Percentiles rank a stretch among this genome's conserved stretches.
Conservation (phyloP, 2,113 vertebrate species). For the Callopanchax toddi region DNA sequence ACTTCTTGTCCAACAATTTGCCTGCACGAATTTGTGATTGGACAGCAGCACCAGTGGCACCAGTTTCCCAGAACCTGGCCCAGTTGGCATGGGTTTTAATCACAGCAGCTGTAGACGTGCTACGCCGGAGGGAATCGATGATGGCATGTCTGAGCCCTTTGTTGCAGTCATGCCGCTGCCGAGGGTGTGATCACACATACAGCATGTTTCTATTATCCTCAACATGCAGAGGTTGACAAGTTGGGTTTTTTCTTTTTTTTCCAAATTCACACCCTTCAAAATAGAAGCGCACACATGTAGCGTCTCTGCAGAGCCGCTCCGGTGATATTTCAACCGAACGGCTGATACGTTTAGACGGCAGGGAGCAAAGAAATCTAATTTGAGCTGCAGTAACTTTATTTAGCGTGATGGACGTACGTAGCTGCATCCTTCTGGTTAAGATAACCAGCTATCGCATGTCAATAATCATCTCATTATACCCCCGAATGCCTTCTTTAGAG, state of each 20-base stretch:
- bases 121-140: slow-evolving; percentile 50
- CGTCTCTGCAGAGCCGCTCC: slow-evolving; percentile 3
- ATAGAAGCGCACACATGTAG: slow-evolving; percentile 2
- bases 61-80: slow-evolving; percentile 14
- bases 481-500: background rate
- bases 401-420: slow-evolving; percentile 41
- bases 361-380: slow-evolving; percentile 37
- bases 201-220: slow-evolving; percentile 22
- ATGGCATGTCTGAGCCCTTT: slow-evolving; percentile 37
- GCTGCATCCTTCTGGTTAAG: slow-evolving; percentile 8
- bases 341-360: slow-evolving; percentile 20
- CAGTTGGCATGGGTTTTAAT: slow-evolving; percentile 45
- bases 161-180: slow-evolving; percentile 25
- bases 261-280: slow-evolving; percentile 36
- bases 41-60: slow-evolving; percentile 5
- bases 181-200: slow-evolving; percentile 53
- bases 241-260: slow-evolving; percentile 31
- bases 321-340: slow-evolving; percentile 35
- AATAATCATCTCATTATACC: slow-evolving; percentile 34
- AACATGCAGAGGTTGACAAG: slow-evolving; percentile 33
- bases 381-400: slow-evolving; percentile 48
- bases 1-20: background rate
- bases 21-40: slow-evolving; percentile 15
- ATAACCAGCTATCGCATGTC: slow-evolving; percentile 31
- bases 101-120: slow-evolving; percentile 28